Evolutionary conservation across 2,113 vertebrate species (phyloP).

Genomic region (Genyomyrus donnyi): DNA sequence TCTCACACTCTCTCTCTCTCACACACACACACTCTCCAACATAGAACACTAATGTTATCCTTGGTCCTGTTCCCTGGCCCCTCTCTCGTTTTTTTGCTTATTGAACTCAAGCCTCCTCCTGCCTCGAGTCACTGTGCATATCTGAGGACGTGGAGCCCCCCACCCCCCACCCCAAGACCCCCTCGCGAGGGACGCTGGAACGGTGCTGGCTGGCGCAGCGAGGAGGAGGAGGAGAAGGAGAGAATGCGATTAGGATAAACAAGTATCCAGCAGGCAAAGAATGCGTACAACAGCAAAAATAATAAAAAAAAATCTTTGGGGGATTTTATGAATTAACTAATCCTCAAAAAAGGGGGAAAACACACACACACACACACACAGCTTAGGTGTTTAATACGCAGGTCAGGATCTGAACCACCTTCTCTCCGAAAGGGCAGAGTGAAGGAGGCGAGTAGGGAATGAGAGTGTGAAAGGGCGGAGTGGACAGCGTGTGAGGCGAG

Average conservation of each 20-base stretch:
- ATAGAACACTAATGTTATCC: slow-evolving; percentile 42
- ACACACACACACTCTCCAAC: slow-evolving; percentile 13
- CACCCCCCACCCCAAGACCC: background rate
- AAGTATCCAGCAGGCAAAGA: background rate
- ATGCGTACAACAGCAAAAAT: background rate
- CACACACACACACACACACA: background rate
- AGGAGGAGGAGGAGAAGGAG: background rate
- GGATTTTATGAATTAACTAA: background rate
- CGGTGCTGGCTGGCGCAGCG: background rate
- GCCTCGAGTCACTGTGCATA: background rate
- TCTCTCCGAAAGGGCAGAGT: background rate
- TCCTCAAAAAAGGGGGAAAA: background rate
- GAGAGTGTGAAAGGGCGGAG: background rate
- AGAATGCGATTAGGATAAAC: background rate
- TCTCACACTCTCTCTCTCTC: background rate
- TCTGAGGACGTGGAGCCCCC: background rate
- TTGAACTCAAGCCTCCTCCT: slow-evolving; percentile 18
- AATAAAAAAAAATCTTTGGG: background rate
- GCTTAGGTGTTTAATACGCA: background rate
- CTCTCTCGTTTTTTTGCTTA: slow-evolving; percentile 27
- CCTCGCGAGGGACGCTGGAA: background rate
- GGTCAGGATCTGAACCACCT: background rate
- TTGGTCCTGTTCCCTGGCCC: slow-evolving; percentile 36
- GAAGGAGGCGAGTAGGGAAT: background rate
- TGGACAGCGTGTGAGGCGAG: slow-evolving; percentile 17